These are phyloP conservation scores for Megaceryle torquata DNA, from an alignment of 2,113 vertebrate genomes.

Conservation along the genomic window DNA sequence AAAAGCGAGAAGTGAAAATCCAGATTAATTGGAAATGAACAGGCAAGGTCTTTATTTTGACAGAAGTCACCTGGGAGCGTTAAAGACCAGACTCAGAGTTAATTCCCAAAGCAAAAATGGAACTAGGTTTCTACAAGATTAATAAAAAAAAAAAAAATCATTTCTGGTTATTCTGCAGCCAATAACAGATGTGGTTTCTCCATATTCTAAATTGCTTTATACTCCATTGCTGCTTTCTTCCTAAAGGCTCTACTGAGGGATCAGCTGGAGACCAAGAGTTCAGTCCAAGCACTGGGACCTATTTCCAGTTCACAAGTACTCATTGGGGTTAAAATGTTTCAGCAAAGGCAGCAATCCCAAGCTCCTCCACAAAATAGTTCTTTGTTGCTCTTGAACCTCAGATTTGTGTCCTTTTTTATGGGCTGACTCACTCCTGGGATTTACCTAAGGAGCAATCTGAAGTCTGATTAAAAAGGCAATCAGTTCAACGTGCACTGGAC, in stretches of 20 bases:
- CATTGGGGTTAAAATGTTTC: constrained; percentile 34
- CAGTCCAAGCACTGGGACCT: neutral
- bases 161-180: constrained; percentile 1
- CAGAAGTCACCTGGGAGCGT: constrained; percentile 21
- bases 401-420: constrained; percentile 7
- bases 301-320: neutral
- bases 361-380: constrained; percentile 20
- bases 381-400: constrained; percentile 45
- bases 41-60: constrained; percentile 53
- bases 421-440: constrained; percentile 21
- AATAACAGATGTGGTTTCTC: neutral
- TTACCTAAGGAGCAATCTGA: constrained; percentile 21
- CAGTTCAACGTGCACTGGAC: neutral
- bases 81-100: constrained; percentile 26
- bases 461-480: constrained; percentile 59
- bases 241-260: constrained; percentile 31
- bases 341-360: constrained; percentile 13
- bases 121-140: constrained; percentile 22
- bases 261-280: constrained; percentile 35
- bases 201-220: constrained; percentile 28
- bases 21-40: constrained; percentile 53
- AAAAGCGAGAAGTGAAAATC: constrained; percentile 25
- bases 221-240: neutral
- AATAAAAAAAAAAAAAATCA: neutral
- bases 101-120: constrained; percentile 41